phyloP scores from a whole-genome alignment of 2,888 invertebrate genomes.

The Hyposoter didymator region DNA sequence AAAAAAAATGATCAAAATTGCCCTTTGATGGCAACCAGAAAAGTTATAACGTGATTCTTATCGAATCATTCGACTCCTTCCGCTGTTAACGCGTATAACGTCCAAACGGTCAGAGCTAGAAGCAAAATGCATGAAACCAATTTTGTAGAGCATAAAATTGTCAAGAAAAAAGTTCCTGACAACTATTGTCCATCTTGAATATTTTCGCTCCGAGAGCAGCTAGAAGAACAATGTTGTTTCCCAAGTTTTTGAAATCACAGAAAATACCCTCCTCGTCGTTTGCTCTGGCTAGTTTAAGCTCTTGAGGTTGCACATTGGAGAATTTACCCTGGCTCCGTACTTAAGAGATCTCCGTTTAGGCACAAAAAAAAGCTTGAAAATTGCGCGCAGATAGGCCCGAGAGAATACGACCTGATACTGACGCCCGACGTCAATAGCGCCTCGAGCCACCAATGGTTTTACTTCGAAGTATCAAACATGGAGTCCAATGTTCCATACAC shows the following conservation, averaged over 20 bases:
- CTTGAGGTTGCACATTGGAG: background rate
- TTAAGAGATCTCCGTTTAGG: background rate
- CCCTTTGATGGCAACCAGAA: background rate
- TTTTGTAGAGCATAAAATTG: slow-evolving; percentile 7
- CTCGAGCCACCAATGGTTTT: slow-evolving; percentile 95
- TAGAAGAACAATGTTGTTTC: background rate
- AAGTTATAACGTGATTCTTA: background rate
- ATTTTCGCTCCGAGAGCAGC: background rate
- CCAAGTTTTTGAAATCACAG: background rate
- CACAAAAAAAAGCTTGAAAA: slow-evolving; percentile 33
- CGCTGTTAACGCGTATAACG: background rate
- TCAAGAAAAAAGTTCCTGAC: background rate
- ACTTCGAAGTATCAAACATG: slow-evolving; percentile 94
- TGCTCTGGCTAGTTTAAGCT: background rate
- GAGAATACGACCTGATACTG: slow-evolving; percentile 93
- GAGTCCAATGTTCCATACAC: slow-evolving; percentile 88
- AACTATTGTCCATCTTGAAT: background rate
- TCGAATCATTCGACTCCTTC: background rate
- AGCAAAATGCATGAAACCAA: background rate
- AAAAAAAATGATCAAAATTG: background rate
- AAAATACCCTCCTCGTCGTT: background rate
- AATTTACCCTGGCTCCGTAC: background rate
- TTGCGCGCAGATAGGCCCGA: slow-evolving; percentile 87
- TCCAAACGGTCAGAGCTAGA: background rate
- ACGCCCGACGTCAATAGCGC: slow-evolving; percentile 93